These are phyloP conservation scores for Drosophila eohydei DNA, from an alignment of 2,888 invertebrate genomes.

Conservation along the genomic window DNA sequence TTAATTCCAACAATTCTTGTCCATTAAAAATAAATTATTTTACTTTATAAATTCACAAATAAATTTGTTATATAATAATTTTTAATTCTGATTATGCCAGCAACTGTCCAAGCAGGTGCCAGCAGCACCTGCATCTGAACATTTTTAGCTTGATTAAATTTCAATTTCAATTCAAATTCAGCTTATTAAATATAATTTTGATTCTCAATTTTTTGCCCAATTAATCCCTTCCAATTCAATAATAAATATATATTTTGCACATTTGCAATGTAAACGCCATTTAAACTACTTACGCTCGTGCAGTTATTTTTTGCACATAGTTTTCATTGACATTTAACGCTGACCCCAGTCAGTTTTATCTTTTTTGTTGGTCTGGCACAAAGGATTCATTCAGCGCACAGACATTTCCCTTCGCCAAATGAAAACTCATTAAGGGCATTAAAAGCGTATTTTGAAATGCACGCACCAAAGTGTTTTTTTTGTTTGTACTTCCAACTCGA, in stretches of 20 bases:
- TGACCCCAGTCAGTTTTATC: background rate
- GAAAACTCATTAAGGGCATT: slow-evolving; percentile 74
- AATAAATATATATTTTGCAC: background rate
- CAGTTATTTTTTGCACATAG: slow-evolving; percentile 22
- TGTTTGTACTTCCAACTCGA: slow-evolving; percentile 3
- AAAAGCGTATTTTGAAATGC: slow-evolving; percentile 67
- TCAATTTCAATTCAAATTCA: background rate
- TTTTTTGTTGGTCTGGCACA: slow-evolving; percentile 9
- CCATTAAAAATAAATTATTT: no score
- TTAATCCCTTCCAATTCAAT: background rate
- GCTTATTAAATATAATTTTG: background rate
- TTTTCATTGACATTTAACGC: slow-evolving; percentile 31
- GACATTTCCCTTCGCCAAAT: slow-evolving; percentile 36
- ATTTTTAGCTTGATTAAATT: background rate
- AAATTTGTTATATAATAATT: no score
- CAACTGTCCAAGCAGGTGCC: background rate
- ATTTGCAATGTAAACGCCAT: background rate
- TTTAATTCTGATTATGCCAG: background rate
- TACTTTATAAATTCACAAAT: no score
- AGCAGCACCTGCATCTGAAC: background rate
- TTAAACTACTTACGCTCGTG: slow-evolving; percentile 26
- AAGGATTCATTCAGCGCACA: slow-evolving; percentile 32
- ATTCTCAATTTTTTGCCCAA: background rate
- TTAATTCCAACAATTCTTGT: no score
- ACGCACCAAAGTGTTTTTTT: slow-evolving; percentile 40